phyloP scores from a whole-genome alignment of 1,140 invertebrate species.

The Drosophila ercepeae region DNA sequence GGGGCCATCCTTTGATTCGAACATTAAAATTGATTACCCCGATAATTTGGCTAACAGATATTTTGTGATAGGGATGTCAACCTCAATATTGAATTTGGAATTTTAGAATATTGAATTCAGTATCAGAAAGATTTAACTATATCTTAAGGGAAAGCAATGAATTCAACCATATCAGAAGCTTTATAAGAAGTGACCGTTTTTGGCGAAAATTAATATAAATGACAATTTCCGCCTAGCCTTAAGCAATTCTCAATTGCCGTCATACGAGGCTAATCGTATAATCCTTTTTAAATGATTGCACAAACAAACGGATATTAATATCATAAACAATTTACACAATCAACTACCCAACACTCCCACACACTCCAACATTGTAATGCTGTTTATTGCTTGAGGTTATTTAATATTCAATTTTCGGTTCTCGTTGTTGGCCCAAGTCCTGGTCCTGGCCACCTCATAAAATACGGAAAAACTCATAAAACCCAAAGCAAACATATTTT shows the following conservation, averaged over 20 bases:
- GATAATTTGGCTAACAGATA: constrained; percentile 15
- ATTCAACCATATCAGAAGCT: neutral
- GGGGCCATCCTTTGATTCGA: constrained; percentile 20
- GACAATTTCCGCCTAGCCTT: constrained; percentile 60
- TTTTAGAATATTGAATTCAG: too few relatives aligned
- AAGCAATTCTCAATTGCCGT: constrained; percentile 54
- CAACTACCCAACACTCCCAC: constrained; percentile 9
- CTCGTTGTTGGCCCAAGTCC: constrained; percentile 14
- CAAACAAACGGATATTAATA: constrained; percentile 72
- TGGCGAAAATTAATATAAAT: constrained; percentile 52
- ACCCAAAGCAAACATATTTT: constrained; percentile 56
- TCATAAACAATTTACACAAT: constrained; percentile 64
- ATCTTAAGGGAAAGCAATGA: too few relatives aligned
- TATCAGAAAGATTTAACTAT: too few relatives aligned
- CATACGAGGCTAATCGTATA: constrained; percentile 50
- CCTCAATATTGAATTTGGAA: too few relatives aligned
- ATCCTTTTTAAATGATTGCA: constrained; percentile 64
- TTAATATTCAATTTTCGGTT: constrained; percentile 66
- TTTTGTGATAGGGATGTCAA: too few relatives aligned
- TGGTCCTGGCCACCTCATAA: constrained; percentile 21
- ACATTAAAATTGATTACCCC: constrained; percentile 71
- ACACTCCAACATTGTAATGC: constrained; percentile 20
- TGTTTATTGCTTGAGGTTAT: constrained; percentile 54
- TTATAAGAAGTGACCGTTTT: neutral
- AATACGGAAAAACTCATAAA: constrained; percentile 62